Evolutionary conservation across 2,797 vertebrate species (phyloP).

Genomic region (Orientallactaga sibirica): DNA sequence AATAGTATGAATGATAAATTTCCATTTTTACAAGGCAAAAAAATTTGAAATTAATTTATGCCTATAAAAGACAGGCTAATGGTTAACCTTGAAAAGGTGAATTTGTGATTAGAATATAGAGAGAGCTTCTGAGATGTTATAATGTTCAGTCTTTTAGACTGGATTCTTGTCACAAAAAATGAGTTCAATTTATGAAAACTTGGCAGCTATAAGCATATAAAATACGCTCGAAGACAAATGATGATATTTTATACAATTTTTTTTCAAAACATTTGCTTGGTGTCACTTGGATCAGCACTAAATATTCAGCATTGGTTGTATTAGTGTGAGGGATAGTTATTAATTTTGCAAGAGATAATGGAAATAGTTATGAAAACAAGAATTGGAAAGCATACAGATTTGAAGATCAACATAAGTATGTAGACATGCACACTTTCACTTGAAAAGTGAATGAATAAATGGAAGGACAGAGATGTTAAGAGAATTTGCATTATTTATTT

Average conservation of each 20-base stretch:
- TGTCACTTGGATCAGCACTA: neutral
- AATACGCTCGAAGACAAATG: neutral
- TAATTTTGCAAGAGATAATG: neutral
- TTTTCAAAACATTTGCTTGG: neutral
- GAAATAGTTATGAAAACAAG: neutral
- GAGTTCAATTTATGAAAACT: constrained; percentile 8
- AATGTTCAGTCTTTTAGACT: neutral
- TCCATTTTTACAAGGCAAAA: constrained; percentile 24
- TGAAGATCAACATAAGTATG: fast-evolving
- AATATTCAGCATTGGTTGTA: neutral
- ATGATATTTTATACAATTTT: neutral
- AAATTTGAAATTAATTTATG: constrained; percentile 39
- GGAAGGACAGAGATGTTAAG: neutral
- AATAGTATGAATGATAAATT: neutral
- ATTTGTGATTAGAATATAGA: constrained; percentile 32
- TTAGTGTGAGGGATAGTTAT: neutral
- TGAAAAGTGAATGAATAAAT: neutral
- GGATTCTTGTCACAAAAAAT: neutral
- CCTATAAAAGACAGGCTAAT: constrained; percentile 9
- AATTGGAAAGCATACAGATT: neutral
- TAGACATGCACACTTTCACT: neutral
- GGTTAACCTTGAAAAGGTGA: neutral
- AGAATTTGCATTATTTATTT: neutral
- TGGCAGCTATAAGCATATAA: neutral
- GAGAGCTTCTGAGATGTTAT: neutral